Percentiles rank a stretch among this genome's conserved stretches.
Conservation (phyloP, 1,140 invertebrate species). For the Agrilus planipennis region DNA sequence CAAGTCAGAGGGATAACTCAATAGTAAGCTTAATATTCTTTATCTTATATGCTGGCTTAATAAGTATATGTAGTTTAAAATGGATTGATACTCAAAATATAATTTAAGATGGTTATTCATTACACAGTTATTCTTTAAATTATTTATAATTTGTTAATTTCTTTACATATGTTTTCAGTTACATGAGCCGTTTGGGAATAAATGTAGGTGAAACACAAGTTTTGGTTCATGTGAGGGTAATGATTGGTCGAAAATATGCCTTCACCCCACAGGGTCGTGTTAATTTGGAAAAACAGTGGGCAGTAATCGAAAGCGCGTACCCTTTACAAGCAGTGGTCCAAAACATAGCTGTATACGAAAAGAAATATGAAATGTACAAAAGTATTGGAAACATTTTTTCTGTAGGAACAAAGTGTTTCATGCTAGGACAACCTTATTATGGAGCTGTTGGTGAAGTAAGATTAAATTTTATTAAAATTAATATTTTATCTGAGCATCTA, state of each 20-base stretch:
- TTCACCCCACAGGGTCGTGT: conserved; percentile 43
- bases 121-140: conserved; percentile 5
- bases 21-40: conserved; percentile 31
- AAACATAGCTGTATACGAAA: conserved; percentile 42
- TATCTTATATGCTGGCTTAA: neutral
- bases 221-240: conserved; percentile 58
- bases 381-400: conserved; percentile 61
- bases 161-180: conserved; percentile 36
- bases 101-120: neutral
- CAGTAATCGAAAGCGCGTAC: conserved; percentile 41
- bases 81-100: conserved; percentile 7
- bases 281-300: conserved; percentile 59
- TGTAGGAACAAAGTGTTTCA: conserved; percentile 53
- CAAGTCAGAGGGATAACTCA: conserved; percentile 32
- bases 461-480: conserved; percentile 1
- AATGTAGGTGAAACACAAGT: conserved; percentile 57
- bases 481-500: too few relatives aligned
- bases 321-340: conserved; percentile 57
- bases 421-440: conserved; percentile 67
- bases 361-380: conserved; percentile 23
- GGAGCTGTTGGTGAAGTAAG: conserved; percentile 61
- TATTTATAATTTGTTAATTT: conserved; percentile 8
- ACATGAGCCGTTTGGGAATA: conserved; percentile 56
- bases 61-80: neutral
- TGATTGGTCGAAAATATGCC: conserved; percentile 53